Base-by-base conservation (phyloP, 2,113 vertebrate genomes). In the Haemorhous mexicanus region DNA sequence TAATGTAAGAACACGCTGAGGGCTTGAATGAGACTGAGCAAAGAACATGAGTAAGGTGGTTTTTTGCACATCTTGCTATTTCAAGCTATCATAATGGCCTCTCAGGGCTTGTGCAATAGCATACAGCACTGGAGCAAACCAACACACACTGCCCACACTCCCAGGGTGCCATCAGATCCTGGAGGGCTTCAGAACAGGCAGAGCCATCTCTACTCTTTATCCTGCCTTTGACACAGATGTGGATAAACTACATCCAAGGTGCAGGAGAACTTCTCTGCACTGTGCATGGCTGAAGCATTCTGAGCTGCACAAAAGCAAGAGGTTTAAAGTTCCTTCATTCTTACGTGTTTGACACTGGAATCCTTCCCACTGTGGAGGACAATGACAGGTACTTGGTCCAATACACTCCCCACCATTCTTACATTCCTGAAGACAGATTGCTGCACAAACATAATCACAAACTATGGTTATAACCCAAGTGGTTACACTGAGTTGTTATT, bases 341-440 rank as follows among this genome's bases (percentile, higher is more conserved):
- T 98, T 98, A 99, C 98, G 95, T 85, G 95, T 98, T 95, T 99
- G 99, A 95, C 99, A 99, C 72, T 98, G 98, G 24, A 96, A 89
- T 58, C 99, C 99, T 94, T 99, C 99, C 99, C 99, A 99, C 63
- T 98, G 97, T 0, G 84, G 22, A 33, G 97, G 97, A 56, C 99
- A 99, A 24, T 98, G 98, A 49, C 99, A 99, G 5, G 97, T 97
- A 62, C 97, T 98, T 0, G 98, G 98, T 85, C 98, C 98, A 26
- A 99, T 95, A 77, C 99, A 99, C 73, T 99, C 98, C 9, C 98
- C 99, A 13, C 98, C 98, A 6, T 99, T 99, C 95, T 96, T 98
- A 96, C 99, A 99, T 76, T 98, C 98, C 90, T 99, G 98, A 94
- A 99, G 97, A 89, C 99, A 99, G 92, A 98, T 85, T 4, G 99